Percentiles rank a stretch among this genome's conserved stretches.
phyloP scores from a whole-genome alignment of 1,140 invertebrate genomes.

The Neodiprion pinetum region DNA sequence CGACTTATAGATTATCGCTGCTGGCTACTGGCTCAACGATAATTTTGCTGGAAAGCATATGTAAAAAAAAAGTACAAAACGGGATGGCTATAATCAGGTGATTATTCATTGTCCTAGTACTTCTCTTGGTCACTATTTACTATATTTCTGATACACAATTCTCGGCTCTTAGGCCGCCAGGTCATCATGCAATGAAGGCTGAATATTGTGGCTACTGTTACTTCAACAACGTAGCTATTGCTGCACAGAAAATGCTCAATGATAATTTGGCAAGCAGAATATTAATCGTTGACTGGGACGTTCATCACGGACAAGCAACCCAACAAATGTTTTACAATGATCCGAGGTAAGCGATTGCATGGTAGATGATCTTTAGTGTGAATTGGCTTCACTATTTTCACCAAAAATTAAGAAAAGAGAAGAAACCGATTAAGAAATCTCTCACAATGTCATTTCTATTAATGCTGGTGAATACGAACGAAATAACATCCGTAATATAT shows the following conservation, averaged over 20 bases:
- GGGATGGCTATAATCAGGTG: slow-evolving; percentile 81
- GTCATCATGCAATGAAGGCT: slow-evolving; percentile 94
- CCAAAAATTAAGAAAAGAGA: too few species aligned
- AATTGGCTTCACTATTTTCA: not conserved
- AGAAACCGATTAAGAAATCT: too few species aligned
- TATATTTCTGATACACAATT: slow-evolving; percentile 1
- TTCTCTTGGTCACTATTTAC: slow-evolving; percentile 12
- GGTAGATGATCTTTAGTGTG: not conserved
- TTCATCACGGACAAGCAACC: slow-evolving; percentile 95
- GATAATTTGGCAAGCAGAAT: slow-evolving; percentile 70
- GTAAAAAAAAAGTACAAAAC: slow-evolving; percentile 77
- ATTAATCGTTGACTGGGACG: slow-evolving; percentile 96
- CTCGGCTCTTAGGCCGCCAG: slow-evolving; percentile 81
- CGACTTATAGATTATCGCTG: slow-evolving; percentile 79
- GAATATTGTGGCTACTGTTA: slow-evolving; percentile 95
- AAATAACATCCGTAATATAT: too few species aligned
- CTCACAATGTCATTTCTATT: too few species aligned
- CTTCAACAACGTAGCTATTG: slow-evolving; percentile 96
- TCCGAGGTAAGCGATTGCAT: slow-evolving; percentile 69
- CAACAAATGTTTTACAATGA: slow-evolving; percentile 96
- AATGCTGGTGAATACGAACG: too few species aligned
- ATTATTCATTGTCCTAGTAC: slow-evolving; percentile 24
- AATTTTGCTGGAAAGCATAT: slow-evolving; percentile 78
- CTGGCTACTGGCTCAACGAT: slow-evolving; percentile 82
- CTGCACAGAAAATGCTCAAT: slow-evolving; percentile 80